These are phyloP conservation scores for Todus mexicanus DNA, from an alignment of 2,797 vertebrate genomes.

Conservation along the genomic window DNA sequence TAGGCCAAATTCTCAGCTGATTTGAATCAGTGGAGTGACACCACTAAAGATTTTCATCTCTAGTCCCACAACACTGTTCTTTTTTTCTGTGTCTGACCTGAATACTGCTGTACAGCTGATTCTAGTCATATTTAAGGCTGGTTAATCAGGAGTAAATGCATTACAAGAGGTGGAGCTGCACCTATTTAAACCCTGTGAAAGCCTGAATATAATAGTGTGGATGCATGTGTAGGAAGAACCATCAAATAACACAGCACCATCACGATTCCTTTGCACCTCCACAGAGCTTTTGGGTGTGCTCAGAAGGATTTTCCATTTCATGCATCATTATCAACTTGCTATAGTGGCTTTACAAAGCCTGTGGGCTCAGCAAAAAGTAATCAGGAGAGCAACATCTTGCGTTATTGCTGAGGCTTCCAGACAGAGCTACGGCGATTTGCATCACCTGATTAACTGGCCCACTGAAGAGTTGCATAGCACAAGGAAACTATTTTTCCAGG, in stretches of 20 bases:
- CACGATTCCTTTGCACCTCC: background rate
- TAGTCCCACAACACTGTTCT: background rate
- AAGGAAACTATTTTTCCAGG: background rate
- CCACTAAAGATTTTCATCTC: background rate
- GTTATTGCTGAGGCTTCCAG: constrained; percentile 3
- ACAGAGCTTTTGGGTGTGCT: background rate
- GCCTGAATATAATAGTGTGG: background rate
- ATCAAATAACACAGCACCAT: background rate
- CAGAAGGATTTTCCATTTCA: constrained; percentile 21
- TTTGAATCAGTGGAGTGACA: background rate
- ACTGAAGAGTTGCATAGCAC: background rate
- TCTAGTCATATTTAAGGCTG: background rate
- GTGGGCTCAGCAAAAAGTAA: constrained; percentile 44
- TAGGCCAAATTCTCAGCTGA: background rate
- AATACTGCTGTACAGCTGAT: background rate
- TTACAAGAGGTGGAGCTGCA: background rate
- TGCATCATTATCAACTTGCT: constrained; percentile 36
- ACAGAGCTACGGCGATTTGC: background rate
- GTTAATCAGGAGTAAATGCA: background rate
- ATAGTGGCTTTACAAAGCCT: background rate
- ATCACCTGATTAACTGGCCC: background rate
- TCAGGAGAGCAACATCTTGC: background rate
- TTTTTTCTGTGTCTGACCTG: background rate
- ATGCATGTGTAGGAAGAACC: background rate
- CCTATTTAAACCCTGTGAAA: background rate